Evolutionary conservation across 23 tunicate genomes (phyloP).

Genomic region (Corella eumyota): DNA sequence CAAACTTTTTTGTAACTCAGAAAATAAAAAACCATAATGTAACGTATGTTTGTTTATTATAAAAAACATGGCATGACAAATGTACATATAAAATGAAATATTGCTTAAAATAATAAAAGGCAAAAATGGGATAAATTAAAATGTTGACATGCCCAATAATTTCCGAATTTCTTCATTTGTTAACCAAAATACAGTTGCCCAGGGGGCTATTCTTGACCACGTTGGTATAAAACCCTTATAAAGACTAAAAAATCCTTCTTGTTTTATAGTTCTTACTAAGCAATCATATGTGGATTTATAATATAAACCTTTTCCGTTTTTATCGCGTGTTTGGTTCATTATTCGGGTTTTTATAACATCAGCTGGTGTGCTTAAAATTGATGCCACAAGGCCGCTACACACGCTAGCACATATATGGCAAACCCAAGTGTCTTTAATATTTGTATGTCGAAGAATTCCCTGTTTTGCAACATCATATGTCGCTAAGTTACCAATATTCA

Average conservation of each 20-base stretch:
- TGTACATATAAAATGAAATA: neutral
- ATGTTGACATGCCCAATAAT: slow-evolving; percentile 33
- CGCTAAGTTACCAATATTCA: slow-evolving; percentile 90
- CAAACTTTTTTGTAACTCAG: too few relatives aligned
- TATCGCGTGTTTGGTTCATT: slow-evolving; percentile 90
- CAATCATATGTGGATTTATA: slow-evolving; percentile 79
- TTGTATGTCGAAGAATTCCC: slow-evolving; percentile 17
- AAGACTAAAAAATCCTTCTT: slow-evolving; percentile 84
- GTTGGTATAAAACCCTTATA: slow-evolving; percentile 96
- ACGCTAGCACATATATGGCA: slow-evolving; percentile 51
- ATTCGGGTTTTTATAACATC: slow-evolving; percentile 96
- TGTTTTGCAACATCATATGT: slow-evolving; percentile 87
- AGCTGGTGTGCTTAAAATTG: slow-evolving; percentile 88
- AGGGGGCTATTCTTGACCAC: slow-evolving; percentile 94
- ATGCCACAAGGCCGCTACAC: slow-evolving; percentile 83
- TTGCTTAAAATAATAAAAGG: too few relatives aligned
- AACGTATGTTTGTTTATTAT: too few relatives aligned
- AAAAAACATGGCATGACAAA: neutral
- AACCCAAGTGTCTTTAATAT: slow-evolving; percentile 41
- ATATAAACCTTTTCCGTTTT: slow-evolving; percentile 59
- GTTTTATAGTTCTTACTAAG: slow-evolving; percentile 44
- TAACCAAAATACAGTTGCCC: slow-evolving; percentile 94
- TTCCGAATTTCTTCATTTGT: slow-evolving; percentile 63
- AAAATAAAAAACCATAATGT: too few relatives aligned
- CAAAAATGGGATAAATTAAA: too few relatives aligned